Conservation (phyloP, 2,797 vertebrate genomes). For the Oreochromis mossambicus region DNA sequence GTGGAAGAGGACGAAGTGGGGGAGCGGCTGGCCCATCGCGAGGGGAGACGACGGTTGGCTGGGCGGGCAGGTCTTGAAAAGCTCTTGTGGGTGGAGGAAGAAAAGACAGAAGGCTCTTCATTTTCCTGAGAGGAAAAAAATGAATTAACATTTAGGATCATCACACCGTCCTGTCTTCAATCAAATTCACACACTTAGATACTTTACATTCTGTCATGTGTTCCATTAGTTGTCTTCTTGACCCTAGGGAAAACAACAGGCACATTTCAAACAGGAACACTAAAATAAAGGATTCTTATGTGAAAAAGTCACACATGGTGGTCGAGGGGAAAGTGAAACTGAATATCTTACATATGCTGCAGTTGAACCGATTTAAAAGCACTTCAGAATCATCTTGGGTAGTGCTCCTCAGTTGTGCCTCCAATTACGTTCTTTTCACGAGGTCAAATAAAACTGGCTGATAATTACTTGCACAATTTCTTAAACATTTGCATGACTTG, state of each 20-base stretch:
- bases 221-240: conserved; percentile 67
- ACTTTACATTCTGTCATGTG: conserved; percentile 72
- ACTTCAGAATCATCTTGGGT: not conserved
- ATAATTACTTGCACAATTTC: conserved; percentile 42
- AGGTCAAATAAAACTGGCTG: conserved; percentile 34
- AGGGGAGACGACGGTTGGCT: conserved; percentile 88
- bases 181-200: conserved; percentile 48
- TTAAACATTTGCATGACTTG: conserved; percentile 58
- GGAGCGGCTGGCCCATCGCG: conserved; percentile 87
- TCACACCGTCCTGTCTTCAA: conserved; percentile 42
- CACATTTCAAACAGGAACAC: conserved; percentile 60
- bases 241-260: conserved; percentile 64
- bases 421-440: conserved; percentile 17
- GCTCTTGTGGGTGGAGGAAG: conserved; percentile 74
- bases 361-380: not conserved
- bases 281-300: conserved; percentile 11
- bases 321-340: not conserved
- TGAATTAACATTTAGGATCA: conserved; percentile 65
- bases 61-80: conserved; percentile 91
- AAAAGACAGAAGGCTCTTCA: conserved; percentile 45
- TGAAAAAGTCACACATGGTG: conserved; percentile 16
- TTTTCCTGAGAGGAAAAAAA: conserved; percentile 70
- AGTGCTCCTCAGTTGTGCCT: not conserved
- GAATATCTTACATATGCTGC: not conserved
- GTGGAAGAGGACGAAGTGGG: conserved; percentile 61